Evolutionary conservation across 1,140 invertebrate species (phyloP), one percentile per base, ranked within the genome.

Genomic region (Papilio helenus): DNA sequence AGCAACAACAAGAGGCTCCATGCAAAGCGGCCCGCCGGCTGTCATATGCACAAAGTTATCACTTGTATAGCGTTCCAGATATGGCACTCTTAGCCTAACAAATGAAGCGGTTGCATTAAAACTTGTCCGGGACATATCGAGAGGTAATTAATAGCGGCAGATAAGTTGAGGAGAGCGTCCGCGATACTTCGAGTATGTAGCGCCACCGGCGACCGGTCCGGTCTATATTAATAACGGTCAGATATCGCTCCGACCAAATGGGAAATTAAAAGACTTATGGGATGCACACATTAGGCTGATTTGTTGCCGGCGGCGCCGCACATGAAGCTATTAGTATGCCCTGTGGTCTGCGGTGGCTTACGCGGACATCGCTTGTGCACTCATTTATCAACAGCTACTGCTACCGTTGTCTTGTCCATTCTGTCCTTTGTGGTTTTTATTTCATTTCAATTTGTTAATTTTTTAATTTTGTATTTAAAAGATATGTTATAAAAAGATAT

Each of bases 81-180:
- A 92, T 90, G 88, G 90, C 90, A 92, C 92, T 91, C 87, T 88
- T 86, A 88, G 84, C 87, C 81, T 88, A 88, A 92, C 90, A 93
- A 93, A 94, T 93, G 92, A 94, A 94, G 92, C 90, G 88, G 90
- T 94, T 89, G 93, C 91, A 94, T 94, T 94, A 93, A 93, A 93
- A 94, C 92, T 93, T 90, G 90, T 91, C 93, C 87, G 84, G 83
- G 87, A 88, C 91, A 92, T 94, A 94, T 94, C 92, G 88, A 84
- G 85, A 86, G 84, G 88, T 94, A 94, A 94, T 94, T 94, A 94
- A 94, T 94, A 94, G 92, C 86, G 76, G 76, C 82, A 89, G 93
- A 94, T 94, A 94, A 93, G 90, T 90, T 79, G 86, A 77, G 82
- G 87, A 88, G 88, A 89, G 86, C 83, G 88, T 83, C 85, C 76